Percentiles rank a stretch among this genome's conserved stretches.
Evolutionary conservation across 2,888 invertebrate genomes (phyloP).

Genomic region (Shargacucullia verbasci): DNA sequence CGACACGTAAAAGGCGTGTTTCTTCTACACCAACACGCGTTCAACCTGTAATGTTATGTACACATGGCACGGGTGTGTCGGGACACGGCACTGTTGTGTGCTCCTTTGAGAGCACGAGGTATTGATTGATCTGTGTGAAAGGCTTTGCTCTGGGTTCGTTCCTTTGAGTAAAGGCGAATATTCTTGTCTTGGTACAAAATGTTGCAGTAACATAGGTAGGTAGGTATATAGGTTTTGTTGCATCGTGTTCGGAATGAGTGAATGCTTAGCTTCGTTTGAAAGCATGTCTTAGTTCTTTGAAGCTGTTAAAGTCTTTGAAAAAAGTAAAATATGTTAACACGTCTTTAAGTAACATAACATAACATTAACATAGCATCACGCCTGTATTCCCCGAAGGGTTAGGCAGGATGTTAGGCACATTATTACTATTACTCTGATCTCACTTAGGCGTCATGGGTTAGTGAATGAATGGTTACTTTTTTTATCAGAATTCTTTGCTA

Average conservation of each 20-base stretch:
- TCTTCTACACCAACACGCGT: conserved; percentile 30
- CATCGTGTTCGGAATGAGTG: conserved; percentile 26
- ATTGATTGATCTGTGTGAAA: conserved; percentile 52
- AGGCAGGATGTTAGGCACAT: too few species aligned
- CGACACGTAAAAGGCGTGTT: conserved; percentile 50
- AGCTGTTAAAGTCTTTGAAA: not conserved
- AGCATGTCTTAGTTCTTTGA: conserved; percentile 2
- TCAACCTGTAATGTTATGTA: conserved; percentile 30
- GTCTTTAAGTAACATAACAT: too few species aligned
- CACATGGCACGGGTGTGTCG: conserved; percentile 15
- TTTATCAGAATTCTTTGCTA: too few species aligned
- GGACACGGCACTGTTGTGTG: conserved; percentile 28
- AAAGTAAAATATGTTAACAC: too few species aligned
- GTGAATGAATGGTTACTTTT: too few species aligned
- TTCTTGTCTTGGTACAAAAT: conserved; percentile 42
- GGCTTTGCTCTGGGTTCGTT: conserved; percentile 40
- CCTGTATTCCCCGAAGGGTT: too few species aligned
- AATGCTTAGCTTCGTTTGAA: conserved; percentile 2
- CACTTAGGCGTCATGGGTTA: too few species aligned
- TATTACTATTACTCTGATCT: too few species aligned
- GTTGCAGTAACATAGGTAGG: conserved; percentile 21
- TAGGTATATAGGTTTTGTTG: conserved; percentile 12
- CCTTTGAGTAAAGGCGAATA: conserved; percentile 39
- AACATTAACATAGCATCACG: too few species aligned
- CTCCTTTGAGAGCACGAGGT: conserved; percentile 29